A percentile compares a stretch with the other conserved stretches of the same genome.
These are phyloP conservation scores for Corticium candelabrum DNA, from an alignment of 37 sponge, comb jelly and placozoan genomes.

Conservation along the genomic window DNA sequence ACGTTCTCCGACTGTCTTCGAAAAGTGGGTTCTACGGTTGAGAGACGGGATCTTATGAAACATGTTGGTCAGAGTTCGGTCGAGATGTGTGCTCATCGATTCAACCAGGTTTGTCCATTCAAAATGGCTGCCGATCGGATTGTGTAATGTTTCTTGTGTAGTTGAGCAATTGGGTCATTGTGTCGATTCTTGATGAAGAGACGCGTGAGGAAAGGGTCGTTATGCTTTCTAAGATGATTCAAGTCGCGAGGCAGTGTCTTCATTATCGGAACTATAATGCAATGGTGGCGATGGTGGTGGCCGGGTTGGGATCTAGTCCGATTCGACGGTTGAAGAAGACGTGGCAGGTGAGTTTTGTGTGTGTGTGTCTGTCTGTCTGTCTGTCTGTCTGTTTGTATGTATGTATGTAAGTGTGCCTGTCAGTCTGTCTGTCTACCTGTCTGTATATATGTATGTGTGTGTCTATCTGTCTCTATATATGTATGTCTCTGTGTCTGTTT, in stretches of 20 bases:
- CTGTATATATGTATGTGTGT: too few relatives aligned
- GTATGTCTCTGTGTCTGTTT: too few relatives aligned
- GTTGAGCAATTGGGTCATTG: constrained; percentile 60
- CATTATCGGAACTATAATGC: constrained; percentile 69
- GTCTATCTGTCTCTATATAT: too few relatives aligned
- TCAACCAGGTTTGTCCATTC: constrained; percentile 47
- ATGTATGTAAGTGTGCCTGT: too few relatives aligned
- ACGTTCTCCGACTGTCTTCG: constrained; percentile 39
- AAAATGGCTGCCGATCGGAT: background rate
- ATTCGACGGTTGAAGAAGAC: constrained; percentile 58
- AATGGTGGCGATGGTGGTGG: constrained; percentile 73
- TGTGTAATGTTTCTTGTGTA: background rate
- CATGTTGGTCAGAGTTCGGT: constrained; percentile 35
- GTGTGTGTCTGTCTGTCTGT: background rate
- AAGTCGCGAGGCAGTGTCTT: background rate
- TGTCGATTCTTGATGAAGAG: constrained; percentile 34
- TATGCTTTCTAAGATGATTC: background rate
- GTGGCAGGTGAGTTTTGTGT: constrained; percentile 38
- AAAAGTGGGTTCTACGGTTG: constrained; percentile 38
- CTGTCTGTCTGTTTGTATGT: too few relatives aligned
- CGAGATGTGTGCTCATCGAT: constrained; percentile 56
- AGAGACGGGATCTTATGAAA: too few relatives aligned
- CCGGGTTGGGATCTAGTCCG: constrained; percentile 59
- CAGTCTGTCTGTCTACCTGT: background rate
- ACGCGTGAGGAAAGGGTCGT: constrained; percentile 53